Conservation (phyloP, 2,888 invertebrate genomes). For the Andrena minutula region DNA sequence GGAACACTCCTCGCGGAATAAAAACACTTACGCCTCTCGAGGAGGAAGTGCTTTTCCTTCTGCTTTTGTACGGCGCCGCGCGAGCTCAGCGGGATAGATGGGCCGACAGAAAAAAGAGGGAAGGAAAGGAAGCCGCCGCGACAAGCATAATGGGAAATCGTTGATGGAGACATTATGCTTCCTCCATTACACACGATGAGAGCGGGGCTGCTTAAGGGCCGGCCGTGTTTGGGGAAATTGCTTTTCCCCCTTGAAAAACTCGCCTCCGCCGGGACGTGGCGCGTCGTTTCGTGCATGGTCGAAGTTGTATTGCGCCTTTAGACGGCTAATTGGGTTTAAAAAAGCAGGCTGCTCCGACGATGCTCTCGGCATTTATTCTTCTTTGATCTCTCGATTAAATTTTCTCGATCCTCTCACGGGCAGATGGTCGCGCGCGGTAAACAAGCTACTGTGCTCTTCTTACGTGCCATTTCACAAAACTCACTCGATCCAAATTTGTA, state of each 20-base stretch:
- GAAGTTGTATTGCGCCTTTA: conserved; percentile 25
- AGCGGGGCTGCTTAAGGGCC: conserved; percentile 37
- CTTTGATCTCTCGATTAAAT: neutral
- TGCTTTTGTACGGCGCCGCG: conserved; percentile 13
- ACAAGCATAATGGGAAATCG: conserved; percentile 68
- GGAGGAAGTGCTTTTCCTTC: neutral
- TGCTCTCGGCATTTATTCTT: neutral
- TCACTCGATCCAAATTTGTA: too few relatives aligned
- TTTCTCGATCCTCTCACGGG: neutral
- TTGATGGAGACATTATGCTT: conserved; percentile 69
- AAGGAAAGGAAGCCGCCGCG: conserved; percentile 32
- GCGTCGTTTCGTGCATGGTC: conserved; percentile 34
- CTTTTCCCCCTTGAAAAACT: conserved; percentile 32
- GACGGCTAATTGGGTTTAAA: conserved; percentile 40
- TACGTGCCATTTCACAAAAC: too few relatives aligned
- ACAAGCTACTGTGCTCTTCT: neutral
- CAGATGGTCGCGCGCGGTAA: neutral
- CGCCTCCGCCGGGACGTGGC: neutral
- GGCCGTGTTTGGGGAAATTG: conserved; percentile 46
- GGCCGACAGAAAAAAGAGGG: neutral
- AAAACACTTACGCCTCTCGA: conserved; percentile 4
- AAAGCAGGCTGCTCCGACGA: neutral
- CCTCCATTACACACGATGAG: conserved; percentile 60
- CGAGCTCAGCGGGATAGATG: neutral
- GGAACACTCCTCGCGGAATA: neutral